Evolutionary conservation across 2,888 invertebrate species (phyloP), one percentile per base, ranked within the genome.

Genomic region (Leptothorax acervorum): DNA sequence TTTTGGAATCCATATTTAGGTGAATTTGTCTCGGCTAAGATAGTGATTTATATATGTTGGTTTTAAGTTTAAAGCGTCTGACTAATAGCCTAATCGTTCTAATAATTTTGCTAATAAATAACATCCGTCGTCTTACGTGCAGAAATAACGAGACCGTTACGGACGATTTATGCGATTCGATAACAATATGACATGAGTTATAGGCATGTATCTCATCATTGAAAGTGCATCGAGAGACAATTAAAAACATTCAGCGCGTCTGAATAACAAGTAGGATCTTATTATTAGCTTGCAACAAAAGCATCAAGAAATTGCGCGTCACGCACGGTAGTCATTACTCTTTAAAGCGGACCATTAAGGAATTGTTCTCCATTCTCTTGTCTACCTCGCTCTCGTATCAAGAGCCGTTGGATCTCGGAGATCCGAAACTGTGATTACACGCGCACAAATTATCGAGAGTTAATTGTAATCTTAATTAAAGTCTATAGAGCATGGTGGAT

Each of bases 401-500:
- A 73, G 55, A 65, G 31, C 66, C 55, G 53, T 42, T 39, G 82
- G 23, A 79, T 57, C 66, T 85, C 82, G 79, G 79, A 89, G 92
- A 93, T 93, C 87, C 81, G 83, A 83, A 86, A 86, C 60, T 53
- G 74, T 85, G 92, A 92, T 92, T 92, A 87, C 83, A 68, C 78
- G 85, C 90, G 85, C 89, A 87, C 91, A 90, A 92, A 93, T 93
- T 91, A 92, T 93, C 88, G 89, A 88, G 91, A 90, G 92, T 90
- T 92, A 92, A 92, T 93, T 93, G 93, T 90, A 88, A 90, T 91
- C 91, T 92, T 92, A 93, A 92, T 92, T 93, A 92, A 91, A 83
- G 73, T 73, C 74, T 81, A 76, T 84, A 82, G 75, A 71, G 75
- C 82, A 76, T 73, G 63, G 73, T 75, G 83, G 87, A 87, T 78